Percentiles rank a stretch among this genome's conserved stretches.
Conservation (phyloP, 2,888 invertebrate species). For the Allolobophora icterica region DNA sequence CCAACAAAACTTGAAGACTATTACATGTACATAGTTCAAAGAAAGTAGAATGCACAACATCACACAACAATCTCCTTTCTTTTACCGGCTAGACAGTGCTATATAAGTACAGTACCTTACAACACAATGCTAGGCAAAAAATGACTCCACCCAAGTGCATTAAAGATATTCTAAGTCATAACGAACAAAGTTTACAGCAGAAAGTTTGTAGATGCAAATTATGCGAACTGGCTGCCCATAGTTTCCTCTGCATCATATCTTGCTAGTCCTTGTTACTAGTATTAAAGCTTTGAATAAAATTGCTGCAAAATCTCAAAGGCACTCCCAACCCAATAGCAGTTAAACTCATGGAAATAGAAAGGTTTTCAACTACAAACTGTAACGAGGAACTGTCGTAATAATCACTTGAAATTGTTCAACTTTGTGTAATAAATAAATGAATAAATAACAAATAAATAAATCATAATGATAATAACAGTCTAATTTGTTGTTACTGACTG, state of each 20-base stretch:
- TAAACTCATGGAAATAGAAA: background rate
- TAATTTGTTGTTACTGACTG: background rate
- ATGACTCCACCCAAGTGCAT: background rate
- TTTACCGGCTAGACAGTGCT: too few relatives aligned
- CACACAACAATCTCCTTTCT: background rate
- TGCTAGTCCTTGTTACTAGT: background rate
- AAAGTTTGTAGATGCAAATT: background rate
- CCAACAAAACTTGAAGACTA: background rate
- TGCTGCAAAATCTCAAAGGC: background rate
- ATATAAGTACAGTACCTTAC: background rate
- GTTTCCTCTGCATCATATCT: background rate
- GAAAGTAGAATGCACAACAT: background rate
- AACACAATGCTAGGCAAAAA: background rate
- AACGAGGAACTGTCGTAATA: background rate
- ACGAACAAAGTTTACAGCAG: background rate
- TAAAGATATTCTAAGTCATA: background rate
- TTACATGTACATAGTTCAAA: background rate
- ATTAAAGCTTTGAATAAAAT: constrained; percentile 17
- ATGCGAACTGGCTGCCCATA: background rate
- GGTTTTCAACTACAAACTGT: too few relatives aligned
- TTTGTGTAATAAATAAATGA: background rate
- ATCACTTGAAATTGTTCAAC: background rate
- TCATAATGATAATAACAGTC: background rate
- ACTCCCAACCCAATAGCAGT: background rate
- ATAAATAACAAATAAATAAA: constrained; percentile 11